Evolutionary conservation across 1,140 invertebrate genomes (phyloP).

Genomic region (Trichonephila inaurata): DNA sequence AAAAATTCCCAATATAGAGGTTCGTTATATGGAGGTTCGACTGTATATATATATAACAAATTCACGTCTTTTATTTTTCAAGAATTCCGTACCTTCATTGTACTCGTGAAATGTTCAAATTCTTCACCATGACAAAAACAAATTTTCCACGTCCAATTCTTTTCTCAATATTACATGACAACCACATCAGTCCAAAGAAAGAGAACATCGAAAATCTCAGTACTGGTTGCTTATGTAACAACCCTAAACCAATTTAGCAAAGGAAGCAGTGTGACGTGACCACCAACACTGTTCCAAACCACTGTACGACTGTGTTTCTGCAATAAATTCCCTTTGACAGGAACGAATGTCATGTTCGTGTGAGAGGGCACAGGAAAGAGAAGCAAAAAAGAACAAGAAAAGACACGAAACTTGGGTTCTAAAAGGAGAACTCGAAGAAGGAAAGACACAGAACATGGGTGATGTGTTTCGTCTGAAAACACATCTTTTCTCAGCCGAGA

Average conservation of each 20-base stretch:
- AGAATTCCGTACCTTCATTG: too few species aligned
- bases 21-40: too few species aligned
- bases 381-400: neutral
- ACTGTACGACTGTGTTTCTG: neutral
- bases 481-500: neutral
- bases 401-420: neutral
- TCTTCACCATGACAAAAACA: too few species aligned
- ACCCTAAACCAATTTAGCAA: neutral
- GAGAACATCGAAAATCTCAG: too few species aligned
- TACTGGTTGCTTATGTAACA: neutral
- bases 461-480: neutral
- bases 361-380: neutral
- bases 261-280: neutral
- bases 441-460: neutral
- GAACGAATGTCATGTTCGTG: neutral
- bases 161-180: too few species aligned
- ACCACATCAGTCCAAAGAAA: too few species aligned
- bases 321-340: constrained; percentile 21
- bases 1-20: too few species aligned
- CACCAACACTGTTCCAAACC: neutral
- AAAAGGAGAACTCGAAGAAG: neutral
- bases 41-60: too few species aligned
- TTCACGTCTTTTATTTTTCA: too few species aligned
- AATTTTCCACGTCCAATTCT: too few species aligned
- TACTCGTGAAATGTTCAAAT: too few species aligned